Base-by-base conservation (phyloP, 1,140 invertebrate species). In the Sweltsa coloradensis region DNA sequence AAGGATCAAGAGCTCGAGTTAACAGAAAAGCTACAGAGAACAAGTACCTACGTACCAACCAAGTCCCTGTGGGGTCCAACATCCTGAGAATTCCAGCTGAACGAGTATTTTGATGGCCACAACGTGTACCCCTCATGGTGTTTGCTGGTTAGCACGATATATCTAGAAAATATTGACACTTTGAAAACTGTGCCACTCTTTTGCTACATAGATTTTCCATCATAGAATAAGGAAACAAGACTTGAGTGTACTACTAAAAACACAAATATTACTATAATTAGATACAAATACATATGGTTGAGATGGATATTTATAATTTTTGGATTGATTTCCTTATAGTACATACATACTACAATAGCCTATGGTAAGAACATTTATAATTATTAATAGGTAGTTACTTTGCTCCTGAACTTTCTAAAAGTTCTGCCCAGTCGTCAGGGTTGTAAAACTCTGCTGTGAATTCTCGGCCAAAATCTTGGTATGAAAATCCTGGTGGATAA, bases 61-160 rank as follows among this genome's bases (percentile, higher is more conserved):
- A 95, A 60, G 67, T 96, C 89, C 46, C 76, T 66, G 47, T 83
- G 77, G 7, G 90, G 88, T 31, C 91, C 91, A 45, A 89, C 72
- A 56, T 94, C 90, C 47, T 79, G 61, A 0, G 88, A 68, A 68
- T 95, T 96, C 91, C 91, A 96, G 57, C 87, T 86, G 57, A 81
- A 95, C 0, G 88, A 81, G 45, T 81, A 76, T 53, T 75, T 79
- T 0, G 87, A 92, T 21, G 91, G 91, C 79, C 89, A 95, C 22
- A 94, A 47, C 0, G 89, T 88, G 56, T 74, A 95, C 9, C 91
- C 91, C 64, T 95, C 91, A 60, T 95, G 90, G 71, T 96, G 91
- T 68, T 96, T 96, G 55, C 83, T 89, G 2, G 90, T 95, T 2
- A 96, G 58, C 3, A 96, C 85, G 6, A 95, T 73, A 60, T 95